These are phyloP conservation scores for Antheraea assamensis DNA, from an alignment of 2,888 invertebrate genomes.

Conservation along the genomic window DNA sequence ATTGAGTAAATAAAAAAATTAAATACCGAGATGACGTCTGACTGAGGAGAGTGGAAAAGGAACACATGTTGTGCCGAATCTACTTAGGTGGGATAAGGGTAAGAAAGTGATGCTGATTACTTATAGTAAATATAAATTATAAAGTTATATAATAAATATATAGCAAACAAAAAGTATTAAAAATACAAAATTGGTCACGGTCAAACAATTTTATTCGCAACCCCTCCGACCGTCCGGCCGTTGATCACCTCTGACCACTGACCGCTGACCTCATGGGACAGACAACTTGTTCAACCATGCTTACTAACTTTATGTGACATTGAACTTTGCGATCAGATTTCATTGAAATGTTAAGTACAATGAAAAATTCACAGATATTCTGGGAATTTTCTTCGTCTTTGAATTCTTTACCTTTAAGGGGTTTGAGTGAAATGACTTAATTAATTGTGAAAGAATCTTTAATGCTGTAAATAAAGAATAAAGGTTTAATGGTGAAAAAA, in stretches of 20 bases:
- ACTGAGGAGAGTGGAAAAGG: no score
- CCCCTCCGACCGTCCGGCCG: conserved; percentile 60
- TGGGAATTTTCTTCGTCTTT: neutral
- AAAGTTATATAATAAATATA: conserved; percentile 2
- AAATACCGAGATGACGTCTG: no score
- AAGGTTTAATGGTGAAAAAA: neutral
- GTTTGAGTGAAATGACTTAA: neutral
- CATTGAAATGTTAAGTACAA: neutral
- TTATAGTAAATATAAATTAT: conserved; percentile 1
- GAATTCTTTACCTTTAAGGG: neutral
- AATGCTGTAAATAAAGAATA: neutral
- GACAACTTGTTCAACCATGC: conserved; percentile 50
- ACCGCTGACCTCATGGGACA: conserved; percentile 70
- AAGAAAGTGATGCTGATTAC: neutral
- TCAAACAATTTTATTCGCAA: conserved; percentile 66
- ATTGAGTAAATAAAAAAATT: no score
- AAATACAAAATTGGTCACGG: conserved; percentile 37
- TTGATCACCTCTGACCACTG: conserved; percentile 76
- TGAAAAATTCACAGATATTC: neutral
- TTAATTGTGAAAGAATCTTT: neutral
- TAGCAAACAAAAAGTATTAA: conserved; percentile 5
- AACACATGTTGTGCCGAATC: no score
- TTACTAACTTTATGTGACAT: conserved; percentile 49
- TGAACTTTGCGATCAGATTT: conserved; percentile 54
- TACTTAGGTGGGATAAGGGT: no score